A percentile compares a stretch with the other conserved stretches of the same genome.
Conservation (phyloP, 1,140 invertebrate genomes). For the Drosophila sproati region DNA sequence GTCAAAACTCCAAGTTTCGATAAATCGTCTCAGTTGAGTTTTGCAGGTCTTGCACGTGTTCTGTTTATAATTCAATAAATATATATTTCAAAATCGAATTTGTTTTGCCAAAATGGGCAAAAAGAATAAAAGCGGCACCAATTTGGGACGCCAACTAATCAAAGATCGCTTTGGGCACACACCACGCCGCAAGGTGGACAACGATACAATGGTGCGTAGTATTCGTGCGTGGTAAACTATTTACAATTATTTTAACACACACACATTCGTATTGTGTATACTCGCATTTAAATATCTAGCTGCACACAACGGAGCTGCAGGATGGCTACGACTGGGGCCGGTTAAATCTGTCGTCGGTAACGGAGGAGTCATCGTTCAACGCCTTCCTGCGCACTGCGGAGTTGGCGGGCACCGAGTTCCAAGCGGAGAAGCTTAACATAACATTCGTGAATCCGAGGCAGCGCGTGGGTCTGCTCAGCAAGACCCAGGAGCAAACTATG, state of each 20-base stretch:
- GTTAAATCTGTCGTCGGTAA: constrained; percentile 96
- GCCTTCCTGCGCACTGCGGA: constrained; percentile 98
- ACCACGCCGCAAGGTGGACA: constrained; percentile 87
- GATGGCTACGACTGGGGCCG: constrained; percentile 96
- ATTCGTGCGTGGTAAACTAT: constrained; percentile 2
- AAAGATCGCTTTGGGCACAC: constrained; percentile 89
- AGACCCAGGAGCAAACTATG: constrained; percentile 87
- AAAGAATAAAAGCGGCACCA: constrained; percentile 67
- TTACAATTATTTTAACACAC: background rate
- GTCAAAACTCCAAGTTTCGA: background rate
- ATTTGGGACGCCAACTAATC: constrained; percentile 90
- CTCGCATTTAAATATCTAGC: constrained; percentile 85
- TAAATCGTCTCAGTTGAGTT: constrained; percentile 1
- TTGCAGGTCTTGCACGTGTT: constrained; percentile 34
- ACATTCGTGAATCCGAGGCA: constrained; percentile 86
- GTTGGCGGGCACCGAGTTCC: constrained; percentile 96
- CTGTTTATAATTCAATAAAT: constrained; percentile 12
- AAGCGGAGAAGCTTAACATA: constrained; percentile 95
- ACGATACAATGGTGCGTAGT: constrained; percentile 87
- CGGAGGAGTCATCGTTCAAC: constrained; percentile 97
- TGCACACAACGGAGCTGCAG: constrained; percentile 94
- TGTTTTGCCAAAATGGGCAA: constrained; percentile 60
- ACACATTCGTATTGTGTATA: background rate
- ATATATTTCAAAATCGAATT: constrained; percentile 3
- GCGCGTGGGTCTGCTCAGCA: constrained; percentile 87